Evolutionary conservation across 2,797 vertebrate genomes (phyloP).

Genomic region (Hapalemur alaotrensis): DNA sequence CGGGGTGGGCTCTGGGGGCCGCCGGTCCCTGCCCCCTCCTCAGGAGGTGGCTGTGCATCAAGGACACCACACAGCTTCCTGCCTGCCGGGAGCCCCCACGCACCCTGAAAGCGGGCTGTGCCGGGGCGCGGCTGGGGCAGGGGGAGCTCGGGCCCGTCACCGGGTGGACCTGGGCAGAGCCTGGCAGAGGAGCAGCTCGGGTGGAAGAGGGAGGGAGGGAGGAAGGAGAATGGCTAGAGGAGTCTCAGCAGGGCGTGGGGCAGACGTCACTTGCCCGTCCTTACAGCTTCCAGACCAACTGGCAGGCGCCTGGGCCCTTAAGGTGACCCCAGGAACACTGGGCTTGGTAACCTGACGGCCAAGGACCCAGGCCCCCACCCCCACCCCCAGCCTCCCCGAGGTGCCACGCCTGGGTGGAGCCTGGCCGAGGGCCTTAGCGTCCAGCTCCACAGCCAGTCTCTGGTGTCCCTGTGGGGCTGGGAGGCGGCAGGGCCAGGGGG

Average conservation of each 20-base stretch:
- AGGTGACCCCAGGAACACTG: not conserved
- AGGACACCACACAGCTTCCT: not conserved
- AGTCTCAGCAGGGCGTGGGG: not conserved
- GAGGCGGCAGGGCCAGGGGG: not conserved
- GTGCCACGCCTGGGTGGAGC: no score
- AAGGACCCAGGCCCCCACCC: not conserved
- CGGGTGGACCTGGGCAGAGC: rapidly evolving
- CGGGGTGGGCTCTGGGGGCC: rapidly evolving
- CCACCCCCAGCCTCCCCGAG: no score
- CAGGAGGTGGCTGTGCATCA: not conserved
- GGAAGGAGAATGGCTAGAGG: no score
- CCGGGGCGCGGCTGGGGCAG: rapidly evolving
- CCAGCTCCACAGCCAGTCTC: not conserved
- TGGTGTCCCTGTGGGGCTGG: not conserved
- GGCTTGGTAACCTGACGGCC: no score
- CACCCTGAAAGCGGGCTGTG: rapidly evolving
- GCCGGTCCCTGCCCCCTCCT: rapidly evolving
- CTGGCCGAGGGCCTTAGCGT: not conserved
- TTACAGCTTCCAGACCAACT: not conserved
- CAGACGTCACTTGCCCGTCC: not conserved
- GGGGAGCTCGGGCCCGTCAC: not conserved
- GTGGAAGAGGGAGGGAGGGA: no score
- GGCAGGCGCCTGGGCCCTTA: rapidly evolving
- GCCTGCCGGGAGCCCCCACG: no score
- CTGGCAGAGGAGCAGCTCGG: not conserved